phyloP scores from a whole-genome alignment of 37 sponge, comb jelly and placozoan genomes.

The Eunapius fragilis region DNA sequence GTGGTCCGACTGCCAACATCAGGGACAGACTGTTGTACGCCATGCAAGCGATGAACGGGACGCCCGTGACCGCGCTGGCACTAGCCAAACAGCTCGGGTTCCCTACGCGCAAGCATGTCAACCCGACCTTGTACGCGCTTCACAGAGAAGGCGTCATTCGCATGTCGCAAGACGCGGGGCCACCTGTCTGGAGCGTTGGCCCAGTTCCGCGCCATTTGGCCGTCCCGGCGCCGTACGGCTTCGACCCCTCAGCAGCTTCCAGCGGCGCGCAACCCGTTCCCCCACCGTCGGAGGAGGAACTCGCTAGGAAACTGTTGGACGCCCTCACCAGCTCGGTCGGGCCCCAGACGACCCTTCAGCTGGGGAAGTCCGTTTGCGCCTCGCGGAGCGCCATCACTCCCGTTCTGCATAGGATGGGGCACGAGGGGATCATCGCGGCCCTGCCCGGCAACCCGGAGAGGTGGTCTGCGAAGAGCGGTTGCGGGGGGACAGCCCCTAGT shows the following conservation, averaged over 20 bases:
- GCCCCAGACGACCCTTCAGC: conserved; percentile 27
- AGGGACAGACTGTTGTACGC: background rate
- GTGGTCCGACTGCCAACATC: background rate
- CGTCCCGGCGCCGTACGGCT: background rate
- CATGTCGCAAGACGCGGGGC: conserved; percentile 30
- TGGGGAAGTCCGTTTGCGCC: conserved; percentile 25
- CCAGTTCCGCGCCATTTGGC: background rate
- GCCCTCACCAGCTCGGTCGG: background rate
- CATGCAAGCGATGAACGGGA: background rate
- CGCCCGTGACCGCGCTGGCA: conserved; percentile 61
- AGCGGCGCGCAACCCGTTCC: background rate
- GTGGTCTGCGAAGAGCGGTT: background rate
- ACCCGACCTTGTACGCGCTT: conserved; percentile 69
- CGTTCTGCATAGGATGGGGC: conserved; percentile 51
- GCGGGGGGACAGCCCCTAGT: background rate
- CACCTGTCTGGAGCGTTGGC: conserved; percentile 58
- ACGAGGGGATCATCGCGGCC: conserved; percentile 29
- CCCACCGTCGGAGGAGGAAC: background rate
- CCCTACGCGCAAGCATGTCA: conserved; percentile 40
- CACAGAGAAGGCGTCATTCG: conserved; percentile 41
- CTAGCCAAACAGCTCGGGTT: conserved; percentile 56
- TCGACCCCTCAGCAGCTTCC: background rate
- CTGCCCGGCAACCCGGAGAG: background rate
- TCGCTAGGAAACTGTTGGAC: background rate
- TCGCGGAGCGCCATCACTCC: conserved; percentile 44